These are phyloP conservation scores for Heliconius sara DNA, from an alignment of 2,888 invertebrate species.

Conservation along the genomic window DNA sequence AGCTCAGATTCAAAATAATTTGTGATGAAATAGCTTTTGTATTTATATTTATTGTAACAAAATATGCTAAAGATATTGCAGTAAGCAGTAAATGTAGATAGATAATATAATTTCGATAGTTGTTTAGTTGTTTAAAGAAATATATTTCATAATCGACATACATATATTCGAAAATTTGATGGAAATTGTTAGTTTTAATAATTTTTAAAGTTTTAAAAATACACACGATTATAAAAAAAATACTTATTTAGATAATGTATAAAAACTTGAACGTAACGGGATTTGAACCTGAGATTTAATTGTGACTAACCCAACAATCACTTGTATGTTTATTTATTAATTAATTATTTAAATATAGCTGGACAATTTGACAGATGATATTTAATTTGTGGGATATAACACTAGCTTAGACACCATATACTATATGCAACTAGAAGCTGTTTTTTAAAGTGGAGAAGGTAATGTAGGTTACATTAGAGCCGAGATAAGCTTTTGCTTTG, in stretches of 20 bases:
- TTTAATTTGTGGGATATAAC: constrained; percentile 17
- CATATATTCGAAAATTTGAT: no score
- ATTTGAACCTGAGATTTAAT: no score
- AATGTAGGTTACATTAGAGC: constrained; percentile 38
- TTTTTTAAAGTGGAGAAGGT: constrained; percentile 32
- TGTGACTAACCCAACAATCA: no score
- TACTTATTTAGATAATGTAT: no score
- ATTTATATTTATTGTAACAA: background rate
- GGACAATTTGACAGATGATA: background rate
- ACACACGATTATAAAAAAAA: no score
- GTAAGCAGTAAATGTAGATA: background rate
- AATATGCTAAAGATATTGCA: background rate
- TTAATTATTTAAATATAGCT: no score
- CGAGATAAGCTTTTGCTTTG: constrained; percentile 35
- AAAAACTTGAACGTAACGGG: no score
- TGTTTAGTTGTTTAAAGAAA: background rate
- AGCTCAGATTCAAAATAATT: constrained; percentile 16
- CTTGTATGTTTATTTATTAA: background rate
- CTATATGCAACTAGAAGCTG: constrained; percentile 26
- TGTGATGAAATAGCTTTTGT: background rate
- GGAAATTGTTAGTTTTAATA: no score
- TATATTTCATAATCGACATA: background rate
- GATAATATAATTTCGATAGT: background rate
- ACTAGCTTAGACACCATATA: constrained; percentile 4
- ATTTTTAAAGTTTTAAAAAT: no score